Evolutionary conservation across 2,888 invertebrate species (phyloP), one percentile per base, ranked within the genome.

Genomic region (Chloromyia formosa): DNA sequence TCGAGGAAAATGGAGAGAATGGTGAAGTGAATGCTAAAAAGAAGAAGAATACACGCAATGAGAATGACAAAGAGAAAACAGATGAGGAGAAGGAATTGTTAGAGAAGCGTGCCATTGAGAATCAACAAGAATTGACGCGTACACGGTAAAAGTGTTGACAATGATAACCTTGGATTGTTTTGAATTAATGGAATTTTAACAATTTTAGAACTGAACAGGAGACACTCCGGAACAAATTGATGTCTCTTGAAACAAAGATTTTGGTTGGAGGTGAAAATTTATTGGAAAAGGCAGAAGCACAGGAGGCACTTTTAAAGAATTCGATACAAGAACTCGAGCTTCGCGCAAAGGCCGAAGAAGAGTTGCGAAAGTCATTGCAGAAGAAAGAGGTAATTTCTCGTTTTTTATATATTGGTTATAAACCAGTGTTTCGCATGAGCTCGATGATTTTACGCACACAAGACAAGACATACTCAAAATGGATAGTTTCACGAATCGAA

Each of bases 191-290:
- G 9, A 16, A 61, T 18, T 4, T 35, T 35, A 35, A 35, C 27
- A 35, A n/a, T n/a, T 69, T 53, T 56, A 80, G 80, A 74, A 79
- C 84, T 0, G 96, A 96, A 82, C 96, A 96, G 83, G 92, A 93
- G 77, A 91, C 92, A 69, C 83, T 98, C 4, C 89, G 93, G 75
- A 92, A 94, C 76, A 97, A 97, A 82, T 90, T 99, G 74, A 90
- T 92, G 77, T 93, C 93, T 7, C 89, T 99, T 68, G 97, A 98
- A 84, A 95, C 95, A 78, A 98, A 97, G 85, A 96, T 99, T 74
- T 89, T 99, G 22, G 95, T 98, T 0, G 99, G 99, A 0, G 99
- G 99, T 0, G 98, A 98, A 87, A 99, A 99, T 87, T 88, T 99
- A 7, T 88, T 99, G 77, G 98, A 98, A 84, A 98, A 98, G 84